These are phyloP conservation scores for Scelioninae gen. 1 DNA, from an alignment of 2,888 invertebrate species.

Conservation along the genomic window DNA sequence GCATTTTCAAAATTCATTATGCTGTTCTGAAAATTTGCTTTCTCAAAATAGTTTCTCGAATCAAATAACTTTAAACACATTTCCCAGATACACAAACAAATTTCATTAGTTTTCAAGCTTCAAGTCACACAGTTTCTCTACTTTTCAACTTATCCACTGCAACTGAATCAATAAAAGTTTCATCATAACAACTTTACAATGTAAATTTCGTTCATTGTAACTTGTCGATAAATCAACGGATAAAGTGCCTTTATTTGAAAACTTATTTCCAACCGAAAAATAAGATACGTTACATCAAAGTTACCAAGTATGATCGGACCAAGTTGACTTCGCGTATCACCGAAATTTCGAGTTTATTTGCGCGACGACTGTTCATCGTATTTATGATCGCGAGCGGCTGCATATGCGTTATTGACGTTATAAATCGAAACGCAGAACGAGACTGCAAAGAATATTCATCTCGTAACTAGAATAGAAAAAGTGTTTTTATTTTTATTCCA, in stretches of 20 bases:
- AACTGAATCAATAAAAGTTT: too few relatives aligned
- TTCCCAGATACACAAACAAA: too few relatives aligned
- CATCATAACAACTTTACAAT: background rate
- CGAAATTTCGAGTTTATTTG: constrained; percentile 49
- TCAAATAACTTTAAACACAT: too few relatives aligned
- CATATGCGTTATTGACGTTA: constrained; percentile 42
- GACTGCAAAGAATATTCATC: constrained; percentile 28
- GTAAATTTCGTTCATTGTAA: constrained; percentile 22
- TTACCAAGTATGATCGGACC: constrained; percentile 42
- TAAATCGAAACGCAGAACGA: background rate
- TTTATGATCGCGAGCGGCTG: constrained; percentile 29
- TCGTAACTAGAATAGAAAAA: constrained; percentile 21
- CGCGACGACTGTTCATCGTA: constrained; percentile 37
- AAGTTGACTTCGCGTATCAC: constrained; percentile 38
- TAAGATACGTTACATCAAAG: constrained; percentile 38
- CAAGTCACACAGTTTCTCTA: too few relatives aligned
- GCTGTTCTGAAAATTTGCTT: too few relatives aligned
- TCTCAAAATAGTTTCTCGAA: too few relatives aligned
- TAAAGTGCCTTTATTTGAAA: constrained; percentile 43
- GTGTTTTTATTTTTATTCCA: constrained; percentile 16
- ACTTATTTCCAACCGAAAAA: constrained; percentile 42
- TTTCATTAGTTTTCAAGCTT: too few relatives aligned
- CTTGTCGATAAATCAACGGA: constrained; percentile 28
- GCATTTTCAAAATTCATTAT: too few relatives aligned
- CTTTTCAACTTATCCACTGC: too few relatives aligned